phyloP scores from a whole-genome alignment of 2,797 vertebrate species.

The Bovichtus variegatus region DNA sequence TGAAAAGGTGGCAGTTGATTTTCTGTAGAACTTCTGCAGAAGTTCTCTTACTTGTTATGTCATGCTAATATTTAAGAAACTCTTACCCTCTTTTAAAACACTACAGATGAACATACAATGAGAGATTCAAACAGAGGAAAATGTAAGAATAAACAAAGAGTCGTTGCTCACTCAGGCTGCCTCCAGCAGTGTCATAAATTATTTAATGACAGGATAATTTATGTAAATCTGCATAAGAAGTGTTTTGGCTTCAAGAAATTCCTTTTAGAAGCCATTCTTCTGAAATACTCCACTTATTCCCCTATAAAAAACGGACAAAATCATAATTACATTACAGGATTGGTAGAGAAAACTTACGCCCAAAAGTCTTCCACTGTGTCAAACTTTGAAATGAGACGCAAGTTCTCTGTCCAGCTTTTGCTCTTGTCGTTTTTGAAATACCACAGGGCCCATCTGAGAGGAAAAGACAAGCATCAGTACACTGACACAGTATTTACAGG shows the following conservation, averaged over 20 bases:
- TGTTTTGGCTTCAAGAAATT: not conserved
- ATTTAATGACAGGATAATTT: not conserved
- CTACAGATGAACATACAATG: not conserved
- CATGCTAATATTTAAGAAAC: not conserved
- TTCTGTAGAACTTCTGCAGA: not conserved
- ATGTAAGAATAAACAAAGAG: not conserved
- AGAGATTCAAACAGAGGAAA: not conserved
- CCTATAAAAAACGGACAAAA: not conserved
- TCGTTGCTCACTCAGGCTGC: not conserved
- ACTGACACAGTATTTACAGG: not conserved
- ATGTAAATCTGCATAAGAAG: not conserved
- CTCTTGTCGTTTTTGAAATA: slow-evolving; percentile 91
- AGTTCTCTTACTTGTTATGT: not conserved
- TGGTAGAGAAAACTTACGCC: slow-evolving; percentile 83
- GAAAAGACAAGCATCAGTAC: slow-evolving; percentile 7
- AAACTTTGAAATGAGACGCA: slow-evolving; percentile 89
- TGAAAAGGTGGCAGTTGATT: not conserved
- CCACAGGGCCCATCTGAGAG: slow-evolving; percentile 88
- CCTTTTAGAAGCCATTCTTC: not conserved
- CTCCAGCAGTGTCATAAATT: not conserved
- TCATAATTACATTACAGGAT: not conserved
- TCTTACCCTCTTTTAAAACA: not conserved
- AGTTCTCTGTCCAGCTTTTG: slow-evolving; percentile 90
- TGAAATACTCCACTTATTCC: not conserved
- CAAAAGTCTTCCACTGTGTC: slow-evolving; percentile 91